Evolutionary conservation across 2,888 invertebrate species (phyloP), one percentile per base, ranked within the genome.

Genomic region (Trichopoda pennipes): DNA sequence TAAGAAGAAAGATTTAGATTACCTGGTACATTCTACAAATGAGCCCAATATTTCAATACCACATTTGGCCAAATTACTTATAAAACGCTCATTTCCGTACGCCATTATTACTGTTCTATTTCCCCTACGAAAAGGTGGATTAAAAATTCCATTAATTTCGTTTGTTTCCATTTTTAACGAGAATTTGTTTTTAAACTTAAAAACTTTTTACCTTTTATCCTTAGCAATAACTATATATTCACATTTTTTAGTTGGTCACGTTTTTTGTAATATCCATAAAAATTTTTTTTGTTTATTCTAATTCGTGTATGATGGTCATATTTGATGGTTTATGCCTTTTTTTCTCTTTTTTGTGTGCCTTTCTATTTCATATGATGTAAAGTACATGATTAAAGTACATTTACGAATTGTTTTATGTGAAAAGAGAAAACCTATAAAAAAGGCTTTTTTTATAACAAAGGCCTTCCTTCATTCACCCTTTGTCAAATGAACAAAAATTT

Each of bases 1-100:
- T 84, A 99, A 99, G 94, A 99, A 99, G 95, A 99, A 99, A 93
- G 99, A 99, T 94, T 95, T 99, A 92, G 99, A 99, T 93, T 99
- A n/a, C n/a, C n/a, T n/a, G n/a, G n/a, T n/a, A n/a, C n/a, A n/a
- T n/a, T n/a, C n/a, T n/a, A n/a, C n/a, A n/a, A n/a, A n/a, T n/a
- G n/a, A n/a, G n/a, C n/a, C n/a, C n/a, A n/a, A n/a, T n/a, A n/a
- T n/a, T n/a, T n/a, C n/a, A n/a, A n/a, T n/a, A n/a, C n/a, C n/a
- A n/a, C n/a, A n/a, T n/a, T n/a, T n/a, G n/a, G n/a, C n/a, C n/a
- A n/a, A n/a, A n/a, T n/a, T n/a, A n/a, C n/a, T n/a, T n/a, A n/a
- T n/a, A n/a, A n/a, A n/a, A n/a, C n/a, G n/a, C n/a, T n/a, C n/a
- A n/a, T n/a, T n/a, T n/a, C n/a, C n/a, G n/a, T n/a, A n/a, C n/a